Percentiles rank a stretch among this genome's conserved stretches.
Conservation (phyloP, 2,797 vertebrate species). For the Clarias fuscus region DNA sequence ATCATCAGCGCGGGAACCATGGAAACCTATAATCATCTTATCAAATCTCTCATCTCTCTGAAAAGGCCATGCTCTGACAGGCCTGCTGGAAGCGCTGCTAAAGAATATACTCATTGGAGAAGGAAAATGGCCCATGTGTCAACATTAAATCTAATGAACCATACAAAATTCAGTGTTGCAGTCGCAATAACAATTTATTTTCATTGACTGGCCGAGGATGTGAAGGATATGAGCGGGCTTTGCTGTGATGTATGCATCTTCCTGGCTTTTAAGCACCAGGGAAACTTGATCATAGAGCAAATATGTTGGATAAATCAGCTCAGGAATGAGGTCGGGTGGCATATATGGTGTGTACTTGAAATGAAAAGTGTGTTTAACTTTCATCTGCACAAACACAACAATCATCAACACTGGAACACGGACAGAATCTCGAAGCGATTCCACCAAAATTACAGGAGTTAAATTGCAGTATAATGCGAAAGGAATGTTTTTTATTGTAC, state of each 20-base stretch:
- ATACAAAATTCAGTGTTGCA: constrained; percentile 49
- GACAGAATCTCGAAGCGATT: neutral
- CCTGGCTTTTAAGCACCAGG: constrained; percentile 9
- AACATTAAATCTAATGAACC: constrained; percentile 52
- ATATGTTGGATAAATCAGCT: constrained; percentile 27
- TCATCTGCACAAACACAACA: constrained; percentile 5
- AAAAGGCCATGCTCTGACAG: constrained; percentile 42
- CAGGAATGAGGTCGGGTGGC: neutral
- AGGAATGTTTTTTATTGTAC: neutral
- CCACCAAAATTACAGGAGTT: neutral
- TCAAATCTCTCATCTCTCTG: constrained; percentile 47
- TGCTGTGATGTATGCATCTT: constrained; percentile 11
- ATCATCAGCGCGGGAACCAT: constrained; percentile 53
- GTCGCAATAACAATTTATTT: constrained; percentile 46
- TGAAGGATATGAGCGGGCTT: constrained; percentile 2
- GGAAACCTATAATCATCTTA: constrained; percentile 59
- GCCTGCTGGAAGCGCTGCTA: constrained; percentile 46
- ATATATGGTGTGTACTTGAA: neutral
- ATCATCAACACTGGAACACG: neutral
- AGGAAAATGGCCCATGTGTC: constrained; percentile 46
- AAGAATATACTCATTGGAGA: constrained; percentile 40
- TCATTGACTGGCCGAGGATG: constrained; percentile 30
- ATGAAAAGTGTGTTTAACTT: neutral
- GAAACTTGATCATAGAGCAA: constrained; percentile 15
- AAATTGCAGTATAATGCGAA: neutral